These are phyloP conservation scores for Sminthurinus aureus DNA, from an alignment of 2,888 invertebrate species.

Conservation along the genomic window DNA sequence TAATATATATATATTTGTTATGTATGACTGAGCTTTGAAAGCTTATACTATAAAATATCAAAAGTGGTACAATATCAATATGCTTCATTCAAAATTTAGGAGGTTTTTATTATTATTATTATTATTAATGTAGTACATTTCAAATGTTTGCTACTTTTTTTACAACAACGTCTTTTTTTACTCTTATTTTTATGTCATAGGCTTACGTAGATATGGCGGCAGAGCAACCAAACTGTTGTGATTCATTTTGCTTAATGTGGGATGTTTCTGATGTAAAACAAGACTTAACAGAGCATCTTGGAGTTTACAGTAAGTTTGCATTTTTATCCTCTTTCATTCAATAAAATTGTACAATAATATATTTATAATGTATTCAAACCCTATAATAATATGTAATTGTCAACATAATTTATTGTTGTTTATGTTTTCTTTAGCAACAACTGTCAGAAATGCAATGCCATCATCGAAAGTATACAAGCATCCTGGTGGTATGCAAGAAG, in stretches of 20 bases:
- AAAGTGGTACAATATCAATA: too few species aligned
- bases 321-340: too few species aligned
- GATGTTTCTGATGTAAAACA: slow-evolving; percentile 94
- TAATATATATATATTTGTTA: neutral
- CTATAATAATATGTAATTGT: too few species aligned
- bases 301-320: slow-evolving; percentile 77
- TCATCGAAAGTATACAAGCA: slow-evolving; percentile 59
- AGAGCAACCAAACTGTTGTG: slow-evolving; percentile 70
- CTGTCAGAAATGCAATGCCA: slow-evolving; percentile 56
- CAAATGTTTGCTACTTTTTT: too few species aligned
- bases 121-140: too few species aligned
- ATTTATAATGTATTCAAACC: too few species aligned
- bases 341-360: too few species aligned
- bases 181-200: slow-evolving; percentile 37
- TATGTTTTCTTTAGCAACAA: slow-evolving; percentile 26
- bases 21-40: too few species aligned
- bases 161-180: too few species aligned
- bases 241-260: slow-evolving; percentile 91
- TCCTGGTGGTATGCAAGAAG: slow-evolving; percentile 58
- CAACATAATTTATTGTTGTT: neutral
- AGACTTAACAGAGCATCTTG: slow-evolving; percentile 91
- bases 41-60: too few species aligned
- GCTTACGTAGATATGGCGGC: slow-evolving; percentile 73
- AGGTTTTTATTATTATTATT: too few species aligned
- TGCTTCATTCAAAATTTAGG: too few species aligned